A percentile compares a stretch with the other conserved stretches of the same genome.
Evolutionary conservation across 2,888 invertebrate species (phyloP).

Genomic region (Tinea pellionella): DNA sequence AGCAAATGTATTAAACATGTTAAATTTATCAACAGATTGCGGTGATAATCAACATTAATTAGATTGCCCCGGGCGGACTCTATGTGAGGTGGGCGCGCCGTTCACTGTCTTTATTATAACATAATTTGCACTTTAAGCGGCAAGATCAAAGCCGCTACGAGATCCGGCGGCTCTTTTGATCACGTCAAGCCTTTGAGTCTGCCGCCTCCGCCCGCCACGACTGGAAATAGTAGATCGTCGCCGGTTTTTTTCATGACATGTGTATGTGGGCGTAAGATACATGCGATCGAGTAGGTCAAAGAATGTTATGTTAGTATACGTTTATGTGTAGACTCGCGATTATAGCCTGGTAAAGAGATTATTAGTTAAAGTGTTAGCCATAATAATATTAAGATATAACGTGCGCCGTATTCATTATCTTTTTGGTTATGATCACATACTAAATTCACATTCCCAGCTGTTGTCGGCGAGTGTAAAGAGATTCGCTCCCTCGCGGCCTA

Average conservation of each 20-base stretch:
- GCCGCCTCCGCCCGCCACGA: slow-evolving; percentile 47
- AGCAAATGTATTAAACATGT: neutral
- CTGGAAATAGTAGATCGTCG: slow-evolving; percentile 64
- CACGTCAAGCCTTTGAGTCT: slow-evolving; percentile 56
- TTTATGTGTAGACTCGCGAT: neutral
- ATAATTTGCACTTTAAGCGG: slow-evolving; percentile 70
- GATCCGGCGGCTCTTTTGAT: slow-evolving; percentile 66
- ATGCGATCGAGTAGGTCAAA: neutral
- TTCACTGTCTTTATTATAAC: slow-evolving; percentile 69
- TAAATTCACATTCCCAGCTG: neutral
- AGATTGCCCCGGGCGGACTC: neutral
- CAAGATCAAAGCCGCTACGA: slow-evolving; percentile 61
- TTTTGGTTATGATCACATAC: neutral
- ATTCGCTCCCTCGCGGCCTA: too few relatives aligned
- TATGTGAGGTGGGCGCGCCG: slow-evolving; percentile 25
- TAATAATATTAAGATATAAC: neutral
- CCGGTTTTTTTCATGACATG: slow-evolving; percentile 38
- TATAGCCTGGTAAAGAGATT: neutral
- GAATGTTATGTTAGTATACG: neutral
- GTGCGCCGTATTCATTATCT: neutral
- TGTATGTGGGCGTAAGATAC: slow-evolving; percentile 11
- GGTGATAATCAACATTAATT: slow-evolving; percentile 1
- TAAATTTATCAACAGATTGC: slow-evolving; percentile 1
- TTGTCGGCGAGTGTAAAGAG: neutral
- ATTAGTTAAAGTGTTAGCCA: neutral